These are phyloP conservation scores for Tarsius wallacei DNA, from an alignment of 2,797 vertebrate genomes.

Conservation along the genomic window DNA sequence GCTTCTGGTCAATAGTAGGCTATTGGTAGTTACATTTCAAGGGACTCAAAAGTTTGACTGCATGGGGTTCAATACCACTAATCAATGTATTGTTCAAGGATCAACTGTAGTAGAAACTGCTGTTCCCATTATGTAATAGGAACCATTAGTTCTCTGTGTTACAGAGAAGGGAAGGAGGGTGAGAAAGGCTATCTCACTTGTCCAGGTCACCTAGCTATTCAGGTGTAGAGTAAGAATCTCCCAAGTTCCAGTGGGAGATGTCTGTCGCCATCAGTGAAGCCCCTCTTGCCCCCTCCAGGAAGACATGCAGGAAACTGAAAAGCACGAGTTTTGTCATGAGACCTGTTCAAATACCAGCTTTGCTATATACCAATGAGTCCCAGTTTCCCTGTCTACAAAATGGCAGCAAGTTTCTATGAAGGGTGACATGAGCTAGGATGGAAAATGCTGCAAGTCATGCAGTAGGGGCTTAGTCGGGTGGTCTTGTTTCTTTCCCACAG, in stretches of 20 bases:
- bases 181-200: not conserved
- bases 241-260: too few relatives aligned
- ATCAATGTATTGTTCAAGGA: not conserved
- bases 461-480: not conserved
- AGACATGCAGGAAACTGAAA: not conserved
- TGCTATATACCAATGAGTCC: not conserved
- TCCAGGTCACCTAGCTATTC: not conserved
- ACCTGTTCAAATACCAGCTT: not conserved
- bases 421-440: not conserved
- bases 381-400: not conserved
- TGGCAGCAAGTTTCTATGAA: not conserved
- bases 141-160: not conserved
- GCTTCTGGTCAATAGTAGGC: not conserved
- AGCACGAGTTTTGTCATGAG: not conserved
- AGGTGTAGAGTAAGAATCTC: not conserved
- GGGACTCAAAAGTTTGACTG: not conserved
- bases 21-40: not conserved
- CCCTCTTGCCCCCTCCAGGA: not conserved
- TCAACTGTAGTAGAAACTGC: not conserved
- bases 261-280: accelerated
- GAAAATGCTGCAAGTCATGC: not conserved
- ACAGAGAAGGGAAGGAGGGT: not conserved
- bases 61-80: not conserved
- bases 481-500: not conserved
- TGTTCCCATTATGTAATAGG: not conserved